A percentile compares a stretch with the other conserved stretches of the same genome.
These are phyloP conservation scores for Drosophila leontia DNA, from an alignment of 1,140 invertebrate species.

Conservation along the genomic window DNA sequence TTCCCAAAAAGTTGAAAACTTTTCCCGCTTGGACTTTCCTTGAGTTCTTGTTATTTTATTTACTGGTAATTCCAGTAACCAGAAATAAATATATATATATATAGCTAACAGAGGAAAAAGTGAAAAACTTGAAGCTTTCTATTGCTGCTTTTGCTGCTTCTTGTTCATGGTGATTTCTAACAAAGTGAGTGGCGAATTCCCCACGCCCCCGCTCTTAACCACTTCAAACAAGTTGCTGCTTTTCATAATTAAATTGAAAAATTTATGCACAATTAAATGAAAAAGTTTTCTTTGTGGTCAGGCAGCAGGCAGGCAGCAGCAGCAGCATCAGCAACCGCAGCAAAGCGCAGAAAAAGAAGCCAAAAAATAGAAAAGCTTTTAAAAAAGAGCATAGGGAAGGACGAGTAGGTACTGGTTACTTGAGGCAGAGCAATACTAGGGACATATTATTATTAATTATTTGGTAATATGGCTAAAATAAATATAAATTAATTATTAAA, in stretches of 20 bases:
- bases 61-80: conserved; percentile 16
- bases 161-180: conserved; percentile 48
- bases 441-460: too few relatives aligned
- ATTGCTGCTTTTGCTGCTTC: conserved; percentile 6
- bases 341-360: conserved; percentile 25
- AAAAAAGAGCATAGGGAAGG: background rate
- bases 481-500: too few relatives aligned
- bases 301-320: conserved; percentile 12
- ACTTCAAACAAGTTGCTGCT: conserved; percentile 83
- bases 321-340: conserved; percentile 23
- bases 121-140: conserved; percentile 28
- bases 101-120: conserved; percentile 17
- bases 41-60: background rate
- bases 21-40: conserved; percentile 2
- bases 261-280: conserved; percentile 83
- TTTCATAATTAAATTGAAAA: conserved; percentile 83
- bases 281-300: conserved; percentile 78
- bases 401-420: background rate
- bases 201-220: conserved; percentile 41
- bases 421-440: too few relatives aligned
- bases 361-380: conserved; percentile 16
- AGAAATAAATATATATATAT: conserved; percentile 33
- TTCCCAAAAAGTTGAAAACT: conserved; percentile 38
- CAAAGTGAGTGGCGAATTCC: conserved; percentile 43
- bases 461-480: background rate